phyloP scores from a whole-genome alignment of 2,113 vertebrate species.

The Drymodes brunneopygia region DNA sequence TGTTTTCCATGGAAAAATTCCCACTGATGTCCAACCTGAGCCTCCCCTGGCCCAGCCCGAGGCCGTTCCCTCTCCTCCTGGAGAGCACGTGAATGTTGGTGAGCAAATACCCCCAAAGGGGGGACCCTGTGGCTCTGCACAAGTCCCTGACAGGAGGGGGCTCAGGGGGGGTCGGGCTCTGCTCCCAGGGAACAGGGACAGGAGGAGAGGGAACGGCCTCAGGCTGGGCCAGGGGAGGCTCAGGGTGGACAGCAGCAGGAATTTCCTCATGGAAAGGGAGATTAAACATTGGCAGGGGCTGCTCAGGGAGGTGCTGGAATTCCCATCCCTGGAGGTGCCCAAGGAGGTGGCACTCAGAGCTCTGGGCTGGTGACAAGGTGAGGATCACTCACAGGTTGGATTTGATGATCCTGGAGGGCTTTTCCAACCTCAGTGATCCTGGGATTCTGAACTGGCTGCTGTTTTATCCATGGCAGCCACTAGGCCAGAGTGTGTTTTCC shows the following conservation, averaged over 20 bases:
- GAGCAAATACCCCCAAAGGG: neutral
- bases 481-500: neutral
- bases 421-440: neutral
- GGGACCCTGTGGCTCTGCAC: neutral
- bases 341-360: neutral
- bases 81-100: accelerated
- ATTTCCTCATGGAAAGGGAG: accelerated
- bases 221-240: neutral
- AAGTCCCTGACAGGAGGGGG: neutral
- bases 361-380: neutral
- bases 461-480: neutral
- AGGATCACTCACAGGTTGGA: accelerated
- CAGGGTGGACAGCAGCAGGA: accelerated
- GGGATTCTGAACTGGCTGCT: neutral
- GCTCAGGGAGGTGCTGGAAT: neutral
- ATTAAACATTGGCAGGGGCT: accelerated
- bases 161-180: neutral
- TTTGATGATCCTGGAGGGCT: accelerated
- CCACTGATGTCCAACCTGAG: neutral
- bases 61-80: accelerated
- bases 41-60: neutral
- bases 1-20: neutral
- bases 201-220: neutral
- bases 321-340: neutral
- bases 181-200: neutral